Conservation (phyloP, 2,797 vertebrate genomes). For the Platyrinchus mystaceus region DNA sequence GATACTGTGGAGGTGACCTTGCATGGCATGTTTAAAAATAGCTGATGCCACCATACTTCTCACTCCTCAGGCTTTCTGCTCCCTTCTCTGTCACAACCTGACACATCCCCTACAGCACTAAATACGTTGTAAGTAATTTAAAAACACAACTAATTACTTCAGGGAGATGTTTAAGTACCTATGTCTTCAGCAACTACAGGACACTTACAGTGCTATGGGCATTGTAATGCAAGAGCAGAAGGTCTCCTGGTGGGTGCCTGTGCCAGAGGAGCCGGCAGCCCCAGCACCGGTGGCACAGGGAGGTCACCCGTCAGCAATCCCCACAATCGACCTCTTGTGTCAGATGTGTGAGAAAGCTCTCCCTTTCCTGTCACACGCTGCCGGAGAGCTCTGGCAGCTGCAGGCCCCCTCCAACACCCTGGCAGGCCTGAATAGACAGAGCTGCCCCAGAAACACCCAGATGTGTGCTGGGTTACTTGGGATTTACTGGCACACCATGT, state of each 20-base stretch:
- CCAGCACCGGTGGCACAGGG: not conserved
- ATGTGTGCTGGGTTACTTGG: not conserved
- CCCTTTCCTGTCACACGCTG: conserved; percentile 68
- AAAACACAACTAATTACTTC: conserved; percentile 31
- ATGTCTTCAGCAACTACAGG: not conserved
- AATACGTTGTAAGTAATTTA: not conserved
- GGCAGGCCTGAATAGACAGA: conserved; percentile 46
- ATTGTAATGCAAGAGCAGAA: conserved; percentile 18
- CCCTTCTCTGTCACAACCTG: not conserved
- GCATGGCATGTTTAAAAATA: not conserved
- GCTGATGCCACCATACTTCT: not conserved
- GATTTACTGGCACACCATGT: conserved; percentile 1
- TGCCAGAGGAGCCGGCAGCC: not conserved
- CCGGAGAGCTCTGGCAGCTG: conserved; percentile 42
- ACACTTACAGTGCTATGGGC: not conserved
- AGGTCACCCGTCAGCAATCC: conserved; percentile 32
- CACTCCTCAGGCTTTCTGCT: not conserved
- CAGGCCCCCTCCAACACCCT: not conserved
- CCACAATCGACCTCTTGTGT: conserved; percentile 60
- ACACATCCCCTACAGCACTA: conserved; percentile 12
- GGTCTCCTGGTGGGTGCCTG: not conserved
- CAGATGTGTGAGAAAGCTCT: conserved; percentile 61
- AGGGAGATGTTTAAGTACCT: not conserved
- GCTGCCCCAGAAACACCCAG: conserved; percentile 32
- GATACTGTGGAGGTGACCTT: not conserved